Evolutionary conservation across 2,888 invertebrate genomes (phyloP).

Genomic region (Stramonita haemastoma): DNA sequence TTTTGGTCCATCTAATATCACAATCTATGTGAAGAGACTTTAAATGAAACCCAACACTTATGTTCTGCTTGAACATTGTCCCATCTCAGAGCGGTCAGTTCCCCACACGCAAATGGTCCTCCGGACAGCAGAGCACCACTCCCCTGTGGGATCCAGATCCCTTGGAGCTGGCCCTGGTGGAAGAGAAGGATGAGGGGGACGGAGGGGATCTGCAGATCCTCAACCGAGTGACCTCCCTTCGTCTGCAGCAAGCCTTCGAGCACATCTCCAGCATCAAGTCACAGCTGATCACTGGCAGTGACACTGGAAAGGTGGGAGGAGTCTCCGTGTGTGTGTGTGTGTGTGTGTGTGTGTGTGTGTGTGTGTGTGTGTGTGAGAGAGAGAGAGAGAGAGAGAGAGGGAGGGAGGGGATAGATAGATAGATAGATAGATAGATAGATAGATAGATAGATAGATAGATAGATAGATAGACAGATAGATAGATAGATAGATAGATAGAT

Average conservation of each 20-base stretch:
- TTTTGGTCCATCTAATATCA: not conserved
- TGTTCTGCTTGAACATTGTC: not conserved
- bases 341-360: too few species aligned
- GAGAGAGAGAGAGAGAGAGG: too few species aligned
- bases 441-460: too few species aligned
- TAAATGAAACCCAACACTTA: too few species aligned
- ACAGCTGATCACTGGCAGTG: slow-evolving; percentile 44
- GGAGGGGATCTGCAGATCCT: slow-evolving; percentile 42
- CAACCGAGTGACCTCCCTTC: slow-evolving; percentile 49
- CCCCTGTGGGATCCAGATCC: slow-evolving; percentile 25
- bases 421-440: too few species aligned
- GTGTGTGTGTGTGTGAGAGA: too few species aligned
- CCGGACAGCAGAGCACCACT: slow-evolving; percentile 7
- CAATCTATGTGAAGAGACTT: too few species aligned
- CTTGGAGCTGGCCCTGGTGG: slow-evolving; percentile 30
- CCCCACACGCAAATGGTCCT: not conserved
- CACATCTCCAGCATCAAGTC: slow-evolving; percentile 52
- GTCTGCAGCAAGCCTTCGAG: slow-evolving; percentile 50
- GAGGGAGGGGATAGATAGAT: too few species aligned
- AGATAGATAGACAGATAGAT: too few species aligned
- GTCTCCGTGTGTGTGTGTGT: too few species aligned
- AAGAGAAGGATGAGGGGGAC: slow-evolving; percentile 23
- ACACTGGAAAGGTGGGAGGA: slow-evolving; percentile 44
- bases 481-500: too few species aligned
- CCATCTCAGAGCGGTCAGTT: not conserved